These are phyloP conservation scores for Eleutherodactylus coqui DNA, from an alignment of 2,797 vertebrate species.

Conservation along the genomic window DNA sequence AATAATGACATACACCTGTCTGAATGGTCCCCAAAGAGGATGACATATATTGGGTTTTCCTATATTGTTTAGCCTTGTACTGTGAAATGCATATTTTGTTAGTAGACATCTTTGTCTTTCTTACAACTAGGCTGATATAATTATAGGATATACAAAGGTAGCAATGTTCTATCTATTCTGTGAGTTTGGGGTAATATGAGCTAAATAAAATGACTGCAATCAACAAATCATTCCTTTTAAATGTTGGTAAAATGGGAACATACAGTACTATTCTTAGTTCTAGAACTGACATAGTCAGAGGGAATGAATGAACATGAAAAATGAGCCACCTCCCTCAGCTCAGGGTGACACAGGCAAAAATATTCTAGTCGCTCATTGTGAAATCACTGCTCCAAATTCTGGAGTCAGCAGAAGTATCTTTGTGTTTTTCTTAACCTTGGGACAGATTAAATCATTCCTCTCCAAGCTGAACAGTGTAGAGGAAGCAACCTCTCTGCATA, in stretches of 20 bases:
- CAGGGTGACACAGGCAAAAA: constrained; percentile 28
- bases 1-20: too few relatives aligned
- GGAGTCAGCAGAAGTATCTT: constrained; percentile 54
- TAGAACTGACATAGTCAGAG: not conserved
- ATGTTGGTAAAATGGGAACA: not conserved
- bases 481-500: constrained; percentile 74
- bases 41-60: not conserved
- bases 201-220: not conserved
- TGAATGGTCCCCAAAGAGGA: too few relatives aligned
- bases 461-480: constrained; percentile 70
- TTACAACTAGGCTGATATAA: not conserved
- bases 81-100: not conserved
- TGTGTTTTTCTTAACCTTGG: constrained; percentile 76
- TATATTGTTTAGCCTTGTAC: not conserved
- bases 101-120: not conserved
- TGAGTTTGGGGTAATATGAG: not conserved
- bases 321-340: not conserved
- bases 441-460: constrained; percentile 79
- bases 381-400: constrained; percentile 42
- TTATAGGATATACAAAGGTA: not conserved
- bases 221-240: not conserved
- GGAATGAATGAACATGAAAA: constrained; percentile 10
- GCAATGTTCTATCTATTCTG: not conserved
- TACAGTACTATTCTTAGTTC: not conserved
- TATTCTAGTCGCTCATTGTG: constrained; percentile 31